Evolutionary conservation across 2,888 invertebrate species (phyloP).

Genomic region (Nomada ruficornis): DNA sequence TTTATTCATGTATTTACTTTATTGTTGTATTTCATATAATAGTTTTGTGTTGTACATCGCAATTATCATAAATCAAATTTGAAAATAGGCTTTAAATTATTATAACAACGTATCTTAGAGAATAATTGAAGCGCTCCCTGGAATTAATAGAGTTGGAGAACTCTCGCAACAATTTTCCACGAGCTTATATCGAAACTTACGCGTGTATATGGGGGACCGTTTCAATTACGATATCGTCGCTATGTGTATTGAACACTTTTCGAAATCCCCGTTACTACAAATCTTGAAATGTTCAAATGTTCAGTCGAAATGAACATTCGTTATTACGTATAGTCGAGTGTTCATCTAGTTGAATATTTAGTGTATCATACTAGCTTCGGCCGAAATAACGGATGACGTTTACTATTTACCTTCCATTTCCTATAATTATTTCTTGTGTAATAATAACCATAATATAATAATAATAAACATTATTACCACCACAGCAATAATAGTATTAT

Average conservation of each 20-base stretch:
- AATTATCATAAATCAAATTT: conserved; percentile 81
- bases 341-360: conserved; percentile 68
- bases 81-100: conserved; percentile 83
- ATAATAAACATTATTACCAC: conserved; percentile 80
- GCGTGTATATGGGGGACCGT: conserved; percentile 70
- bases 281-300: conserved; percentile 74
- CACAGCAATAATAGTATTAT: conserved; percentile 79
- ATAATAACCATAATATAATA: conserved; percentile 76
- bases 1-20: conserved; percentile 80
- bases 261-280: conserved; percentile 71
- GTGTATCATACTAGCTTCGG: conserved; percentile 71
- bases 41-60: conserved; percentile 81
- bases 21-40: conserved; percentile 82
- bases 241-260: conserved; percentile 75
- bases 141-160: conserved; percentile 74
- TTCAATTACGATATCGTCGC: conserved; percentile 76
- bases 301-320: conserved; percentile 74
- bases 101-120: conserved; percentile 79
- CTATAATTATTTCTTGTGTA: conserved; percentile 76
- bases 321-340: conserved; percentile 57
- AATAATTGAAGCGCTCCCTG: conserved; percentile 80
- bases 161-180: conserved; percentile 68
- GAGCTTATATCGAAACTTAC: conserved; percentile 72
- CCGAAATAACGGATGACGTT: conserved; percentile 67
- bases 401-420: conserved; percentile 68